Evolutionary conservation across 2,888 invertebrate species (phyloP), one percentile per base, ranked within the genome.

Genomic region (Chironomus tentans): DNA sequence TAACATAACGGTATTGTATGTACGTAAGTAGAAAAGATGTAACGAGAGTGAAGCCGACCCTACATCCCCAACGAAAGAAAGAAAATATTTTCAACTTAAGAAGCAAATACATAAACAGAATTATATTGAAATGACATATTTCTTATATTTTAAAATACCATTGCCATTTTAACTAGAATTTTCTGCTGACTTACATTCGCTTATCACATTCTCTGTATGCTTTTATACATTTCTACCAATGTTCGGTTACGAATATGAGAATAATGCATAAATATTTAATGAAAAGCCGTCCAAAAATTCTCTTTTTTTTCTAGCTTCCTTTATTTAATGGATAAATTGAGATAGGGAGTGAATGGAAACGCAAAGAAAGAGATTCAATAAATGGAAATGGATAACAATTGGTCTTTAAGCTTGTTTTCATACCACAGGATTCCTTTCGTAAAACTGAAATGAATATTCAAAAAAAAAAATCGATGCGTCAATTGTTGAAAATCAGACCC

Each of bases 191-290:
- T 28, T 28, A 28, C 28, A 28, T 28, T 4, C 28, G 28, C 28
- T 28, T 28, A 28, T 28, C 28, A 28, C 28, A 28, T 38, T 38
- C 38, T 38, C 38, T 38, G 10, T 38, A 38, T 38, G 38, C 38
- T 38, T 38, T 38, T 38, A 10, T n/a, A n/a, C n/a, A n/a, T 38
- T 38, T 38, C 38, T 2, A 38, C 38, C 38, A 10, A 38, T 38
- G 10, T 38, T 38, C 10, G 38, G 10, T 38, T 38, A 28, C 28
- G 28, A 28, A 28, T 24, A 24, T 24, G 22, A 50, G 13, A n/a
- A 38, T 15, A 24, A 38, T 46, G 48, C 24, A 62, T 72, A 72
- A 72, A 72, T 72, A 72, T 72, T 72, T 72, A 72, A 72, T 72
- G 72, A 62, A 70, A 70, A 72, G 15, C 72, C 72, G 62, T 72